Conservation (phyloP, 1,140 invertebrate genomes). For the Drosophila truncata region DNA sequence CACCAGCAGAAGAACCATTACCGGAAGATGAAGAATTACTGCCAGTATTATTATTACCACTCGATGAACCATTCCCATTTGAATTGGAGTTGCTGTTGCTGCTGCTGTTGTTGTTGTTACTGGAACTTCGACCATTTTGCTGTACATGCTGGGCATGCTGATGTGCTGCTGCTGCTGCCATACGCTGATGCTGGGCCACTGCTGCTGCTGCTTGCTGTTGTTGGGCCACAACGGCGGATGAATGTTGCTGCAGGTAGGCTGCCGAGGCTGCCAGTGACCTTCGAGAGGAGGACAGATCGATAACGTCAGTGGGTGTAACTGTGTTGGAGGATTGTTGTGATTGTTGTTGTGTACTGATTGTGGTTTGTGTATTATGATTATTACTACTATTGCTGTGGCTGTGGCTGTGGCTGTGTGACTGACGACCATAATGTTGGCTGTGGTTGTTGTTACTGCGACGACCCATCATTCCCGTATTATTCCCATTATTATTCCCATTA, state of each 20-base stretch:
- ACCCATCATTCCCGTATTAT: neutral
- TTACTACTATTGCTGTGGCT: conserved; percentile 30
- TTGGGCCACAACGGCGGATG: conserved; percentile 53
- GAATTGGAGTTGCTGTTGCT: conserved; percentile 35
- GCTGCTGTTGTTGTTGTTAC: too few relatives aligned
- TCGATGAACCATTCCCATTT: too few relatives aligned
- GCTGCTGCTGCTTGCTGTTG: conserved; percentile 54
- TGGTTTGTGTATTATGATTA: conserved; percentile 39
- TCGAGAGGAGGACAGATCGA: conserved; percentile 85
- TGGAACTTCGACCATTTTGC: conserved; percentile 61
- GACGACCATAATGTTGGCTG: conserved; percentile 52
- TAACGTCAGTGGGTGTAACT: conserved; percentile 81
- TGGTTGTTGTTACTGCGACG: conserved; percentile 35
- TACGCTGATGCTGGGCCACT: conserved; percentile 62
- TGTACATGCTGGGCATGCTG: conserved; percentile 73
- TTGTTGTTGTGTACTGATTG: conserved; percentile 36
- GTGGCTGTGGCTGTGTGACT: conserved; percentile 65
- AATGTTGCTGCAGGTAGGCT: conserved; percentile 74
- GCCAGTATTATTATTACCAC: neutral
- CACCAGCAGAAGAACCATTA: conserved; percentile 54
- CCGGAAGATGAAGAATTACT: neutral
- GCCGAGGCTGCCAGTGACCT: conserved; percentile 82
- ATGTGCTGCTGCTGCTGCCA: conserved; percentile 53
- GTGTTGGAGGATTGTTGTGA: too few relatives aligned
- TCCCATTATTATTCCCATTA: neutral